A percentile compares a stretch with the other conserved stretches of the same genome.
phyloP scores from a whole-genome alignment of 1,140 invertebrate genomes.

The Lasaia peninsularis region DNA sequence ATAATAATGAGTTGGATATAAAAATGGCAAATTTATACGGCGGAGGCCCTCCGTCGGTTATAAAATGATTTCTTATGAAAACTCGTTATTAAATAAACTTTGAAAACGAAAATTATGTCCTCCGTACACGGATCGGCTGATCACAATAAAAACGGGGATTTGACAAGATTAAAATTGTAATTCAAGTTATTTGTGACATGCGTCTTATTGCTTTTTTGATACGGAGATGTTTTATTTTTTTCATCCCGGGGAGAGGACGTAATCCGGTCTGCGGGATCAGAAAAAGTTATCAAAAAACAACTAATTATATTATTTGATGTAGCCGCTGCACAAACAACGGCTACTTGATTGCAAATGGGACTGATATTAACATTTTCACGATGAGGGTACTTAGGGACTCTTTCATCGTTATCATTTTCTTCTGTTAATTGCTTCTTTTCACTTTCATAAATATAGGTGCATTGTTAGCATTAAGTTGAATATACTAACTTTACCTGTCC shows the following conservation, averaged over 20 bases:
- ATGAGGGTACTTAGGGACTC: too few species aligned
- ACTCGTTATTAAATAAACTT: constrained; percentile 69
- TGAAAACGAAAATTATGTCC: constrained; percentile 67
- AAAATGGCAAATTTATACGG: constrained; percentile 68
- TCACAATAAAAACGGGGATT: constrained; percentile 72
- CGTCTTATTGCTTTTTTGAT: constrained; percentile 71
- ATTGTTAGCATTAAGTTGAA: too few species aligned
- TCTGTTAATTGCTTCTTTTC: too few species aligned
- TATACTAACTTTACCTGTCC: too few species aligned
- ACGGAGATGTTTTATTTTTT: constrained; percentile 44
- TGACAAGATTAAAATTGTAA: constrained; percentile 75
- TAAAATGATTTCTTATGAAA: constrained; percentile 63
- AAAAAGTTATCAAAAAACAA: not conserved
- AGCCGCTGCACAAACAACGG: not conserved
- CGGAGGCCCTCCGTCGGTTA: constrained; percentile 22
- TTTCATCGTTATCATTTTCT: too few species aligned
- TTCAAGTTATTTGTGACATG: constrained; percentile 69
- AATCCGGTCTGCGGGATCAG: constrained; percentile 1
- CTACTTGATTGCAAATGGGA: too few species aligned
- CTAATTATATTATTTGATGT: not conserved
- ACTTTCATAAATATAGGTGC: too few species aligned
- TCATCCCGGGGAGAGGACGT: constrained; percentile 12
- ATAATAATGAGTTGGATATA: constrained; percentile 69
- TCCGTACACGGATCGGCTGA: constrained; percentile 40
- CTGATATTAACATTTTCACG: too few species aligned